These are phyloP conservation scores for Cathartes aura DNA, from an alignment of 2,113 vertebrate species.

Conservation along the genomic window DNA sequence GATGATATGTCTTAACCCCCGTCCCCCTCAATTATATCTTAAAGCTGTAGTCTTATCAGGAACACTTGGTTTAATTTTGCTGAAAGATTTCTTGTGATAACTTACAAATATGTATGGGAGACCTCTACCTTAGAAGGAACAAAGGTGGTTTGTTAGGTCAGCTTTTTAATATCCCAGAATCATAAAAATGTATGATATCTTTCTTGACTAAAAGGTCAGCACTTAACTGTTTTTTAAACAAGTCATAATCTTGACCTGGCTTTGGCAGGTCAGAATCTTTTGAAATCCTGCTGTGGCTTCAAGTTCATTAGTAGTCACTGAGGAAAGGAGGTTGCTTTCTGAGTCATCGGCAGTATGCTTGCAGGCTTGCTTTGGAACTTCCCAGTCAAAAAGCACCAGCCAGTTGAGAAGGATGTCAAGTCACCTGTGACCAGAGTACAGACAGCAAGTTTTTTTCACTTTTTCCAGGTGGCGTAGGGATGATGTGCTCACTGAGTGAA, in stretches of 20 bases:
- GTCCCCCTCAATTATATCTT: neutral
- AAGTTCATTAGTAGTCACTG: neutral
- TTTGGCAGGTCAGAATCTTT: neutral
- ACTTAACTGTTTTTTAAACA: neutral
- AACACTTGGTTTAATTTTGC: neutral
- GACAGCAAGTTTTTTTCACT: neutral
- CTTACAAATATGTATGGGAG: neutral
- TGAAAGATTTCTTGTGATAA: neutral
- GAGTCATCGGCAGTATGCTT: neutral
- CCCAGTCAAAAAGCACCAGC: neutral
- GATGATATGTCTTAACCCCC: neutral
- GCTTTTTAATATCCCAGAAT: neutral
- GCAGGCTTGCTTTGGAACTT: neutral
- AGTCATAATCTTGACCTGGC: neutral
- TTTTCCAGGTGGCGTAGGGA: slow-evolving; percentile 80
- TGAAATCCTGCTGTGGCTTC: neutral
- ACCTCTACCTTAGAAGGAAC: neutral
- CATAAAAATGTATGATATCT: neutral
- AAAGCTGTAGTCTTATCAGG: neutral
- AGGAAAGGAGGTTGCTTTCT: neutral
- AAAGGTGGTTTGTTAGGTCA: neutral
- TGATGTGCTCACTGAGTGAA: slow-evolving; percentile 85
- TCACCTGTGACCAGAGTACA: neutral
- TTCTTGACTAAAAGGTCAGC: neutral
- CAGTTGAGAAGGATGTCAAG: neutral